Evolutionary conservation across 2,888 invertebrate genomes (phyloP).

Genomic region (Lepidocyrtinus sp.): DNA sequence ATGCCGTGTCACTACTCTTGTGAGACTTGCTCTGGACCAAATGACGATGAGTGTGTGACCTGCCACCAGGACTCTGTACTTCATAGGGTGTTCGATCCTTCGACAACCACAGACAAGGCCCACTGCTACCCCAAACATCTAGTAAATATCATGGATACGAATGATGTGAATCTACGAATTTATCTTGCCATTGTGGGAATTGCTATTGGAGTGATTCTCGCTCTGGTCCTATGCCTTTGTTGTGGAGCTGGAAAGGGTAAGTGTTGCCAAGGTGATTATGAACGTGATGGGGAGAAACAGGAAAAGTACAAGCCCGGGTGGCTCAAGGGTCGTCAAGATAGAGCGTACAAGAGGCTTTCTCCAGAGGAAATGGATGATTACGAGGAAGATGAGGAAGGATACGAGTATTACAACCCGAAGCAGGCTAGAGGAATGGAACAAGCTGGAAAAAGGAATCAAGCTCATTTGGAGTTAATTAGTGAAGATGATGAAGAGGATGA

Average conservation of each 20-base stretch:
- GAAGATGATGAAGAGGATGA: slow-evolving; percentile 48
- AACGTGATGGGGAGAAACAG: background rate
- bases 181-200: slow-evolving; percentile 73
- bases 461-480: slow-evolving; percentile 46
- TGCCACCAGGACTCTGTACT: slow-evolving; percentile 79
- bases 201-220: slow-evolving; percentile 71
- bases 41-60: slow-evolving; percentile 79
- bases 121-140: slow-evolving; percentile 76
- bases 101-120: slow-evolving; percentile 69
- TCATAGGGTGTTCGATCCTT: slow-evolving; percentile 70
- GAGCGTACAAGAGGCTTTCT: slow-evolving; percentile 57
- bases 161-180: slow-evolving; percentile 74
- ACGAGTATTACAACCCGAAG: slow-evolving; percentile 17
- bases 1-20: slow-evolving; percentile 84
- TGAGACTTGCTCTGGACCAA: slow-evolving; percentile 79
- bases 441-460: background rate
- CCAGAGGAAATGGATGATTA: slow-evolving; percentile 59
- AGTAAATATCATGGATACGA: slow-evolving; percentile 73
- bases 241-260: slow-evolving; percentile 33
- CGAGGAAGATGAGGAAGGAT: slow-evolving; percentile 27
- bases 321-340: slow-evolving; percentile 21
- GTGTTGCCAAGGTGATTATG: slow-evolving; percentile 22
- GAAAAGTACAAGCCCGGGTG: slow-evolving; percentile 21
- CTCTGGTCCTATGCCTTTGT: slow-evolving; percentile 59
- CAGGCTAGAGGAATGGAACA: background rate